Conservation (phyloP, 2,113 vertebrate genomes). For the Pseudorhombus dupliciocellatus region DNA sequence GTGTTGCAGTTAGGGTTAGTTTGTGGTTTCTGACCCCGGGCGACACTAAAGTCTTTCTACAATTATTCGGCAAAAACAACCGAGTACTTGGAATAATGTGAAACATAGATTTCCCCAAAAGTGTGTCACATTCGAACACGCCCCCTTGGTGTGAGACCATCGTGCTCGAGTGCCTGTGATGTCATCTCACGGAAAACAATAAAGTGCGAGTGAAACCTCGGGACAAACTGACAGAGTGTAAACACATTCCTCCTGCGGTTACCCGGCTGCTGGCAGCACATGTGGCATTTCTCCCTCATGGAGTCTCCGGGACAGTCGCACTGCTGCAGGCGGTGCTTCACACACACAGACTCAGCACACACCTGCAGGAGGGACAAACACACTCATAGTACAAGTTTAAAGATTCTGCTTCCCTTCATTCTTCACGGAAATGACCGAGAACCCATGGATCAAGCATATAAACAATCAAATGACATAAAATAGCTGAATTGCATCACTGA, state of each 20-base stretch:
- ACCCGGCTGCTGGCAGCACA: constrained; percentile 85
- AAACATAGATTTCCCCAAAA: too few species aligned
- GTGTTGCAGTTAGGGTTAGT: too few species aligned
- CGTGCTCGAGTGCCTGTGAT: background rate
- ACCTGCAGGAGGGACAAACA: constrained; percentile 52
- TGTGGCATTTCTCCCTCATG: constrained; percentile 76
- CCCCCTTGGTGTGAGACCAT: background rate
- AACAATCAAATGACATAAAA: too few species aligned
- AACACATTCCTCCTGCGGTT: constrained; percentile 60
- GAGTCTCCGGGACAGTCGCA: constrained; percentile 76
- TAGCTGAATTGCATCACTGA: too few species aligned
- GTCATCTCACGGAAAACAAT: constrained; percentile 27
- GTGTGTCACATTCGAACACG: background rate
- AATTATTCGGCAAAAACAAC: too few species aligned
- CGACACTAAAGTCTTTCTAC: too few species aligned
- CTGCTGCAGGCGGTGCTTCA: constrained; percentile 75
- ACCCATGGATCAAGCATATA: too few species aligned
- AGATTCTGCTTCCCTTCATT: too few species aligned
- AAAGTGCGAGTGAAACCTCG: constrained; percentile 4
- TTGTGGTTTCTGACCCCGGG: too few species aligned
- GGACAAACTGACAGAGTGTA: constrained; percentile 45
- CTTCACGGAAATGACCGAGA: too few species aligned
- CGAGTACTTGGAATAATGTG: too few species aligned
- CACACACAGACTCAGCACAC: constrained; percentile 75
- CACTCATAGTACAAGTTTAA: background rate